Evolutionary conservation across 2,888 invertebrate species (phyloP), one percentile per base, ranked within the genome.

Genomic region (Entomobrya proxima): DNA sequence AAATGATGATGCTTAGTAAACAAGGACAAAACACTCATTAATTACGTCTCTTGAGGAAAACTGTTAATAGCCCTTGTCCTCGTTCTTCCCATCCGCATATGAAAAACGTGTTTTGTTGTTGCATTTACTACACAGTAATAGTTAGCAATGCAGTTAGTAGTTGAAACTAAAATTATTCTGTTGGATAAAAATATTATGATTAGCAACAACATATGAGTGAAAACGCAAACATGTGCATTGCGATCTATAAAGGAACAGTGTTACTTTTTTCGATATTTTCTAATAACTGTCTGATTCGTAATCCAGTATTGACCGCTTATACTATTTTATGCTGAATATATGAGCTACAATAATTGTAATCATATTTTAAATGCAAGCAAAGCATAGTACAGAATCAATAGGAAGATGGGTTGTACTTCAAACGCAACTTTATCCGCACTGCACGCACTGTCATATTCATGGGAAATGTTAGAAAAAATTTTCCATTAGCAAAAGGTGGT

Each of bases 31-130:
- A 82, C 37, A 61, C 64, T 82, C 82, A 82, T 82, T 82, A 82
- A 82, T 82, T 82, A 82, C 75, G 64, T 82, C 82, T 82, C 82
- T 61, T 75, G 81, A 74, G 82, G 74, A 82, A 82, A 82, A 75
- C 82, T 82, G 82, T 52, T 82, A 82, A 81, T 81, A 82, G 82
- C 82, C 64, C 82, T 75, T 82, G 82, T 75, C 82, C 82, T 82
- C 64, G 61, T 82, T 82, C 74, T 40, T 21, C 32, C 32, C n/a
- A n/a, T 37, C 52, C 52, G 50, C 52, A 32, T 32, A 9, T 52
- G 30, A 74, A 74, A 69, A 50, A 69, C 40, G 50, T 32, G 52
- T 35, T 50, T 72, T 74, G 9, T n/a, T n/a, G n/a, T n/a, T n/a
- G n/a, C n/a, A n/a, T n/a, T n/a, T n/a, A n/a, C n/a, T n/a, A n/a